These are phyloP conservation scores for Leptogaster cylindrica DNA, from an alignment of 2,888 invertebrate genomes.

Conservation along the genomic window DNA sequence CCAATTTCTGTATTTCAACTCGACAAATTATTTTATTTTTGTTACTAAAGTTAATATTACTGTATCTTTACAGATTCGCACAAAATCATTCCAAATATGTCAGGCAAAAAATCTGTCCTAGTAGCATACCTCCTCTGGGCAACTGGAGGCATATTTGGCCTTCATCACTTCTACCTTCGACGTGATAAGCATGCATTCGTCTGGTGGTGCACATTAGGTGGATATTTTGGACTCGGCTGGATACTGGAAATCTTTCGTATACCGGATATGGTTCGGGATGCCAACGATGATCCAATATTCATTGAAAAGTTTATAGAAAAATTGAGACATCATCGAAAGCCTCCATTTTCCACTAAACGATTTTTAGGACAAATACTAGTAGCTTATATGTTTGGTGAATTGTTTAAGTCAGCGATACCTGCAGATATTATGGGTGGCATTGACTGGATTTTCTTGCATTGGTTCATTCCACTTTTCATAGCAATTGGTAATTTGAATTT, in stretches of 20 bases:
- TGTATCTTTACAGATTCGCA: too few relatives aligned
- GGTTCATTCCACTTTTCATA: constrained; percentile 74
- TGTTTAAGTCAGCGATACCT: constrained; percentile 78
- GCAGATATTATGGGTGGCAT: constrained; percentile 74
- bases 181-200: constrained; percentile 90
- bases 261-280: constrained; percentile 83
- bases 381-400: constrained; percentile 80
- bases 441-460: constrained; percentile 74
- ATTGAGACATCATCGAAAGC: constrained; percentile 71
- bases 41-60: too few relatives aligned
- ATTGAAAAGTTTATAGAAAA: constrained; percentile 69
- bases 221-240: constrained; percentile 86
- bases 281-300: constrained; percentile 75
- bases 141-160: constrained; percentile 84
- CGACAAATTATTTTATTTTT: too few relatives aligned
- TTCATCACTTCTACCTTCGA: constrained; percentile 89
- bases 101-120: constrained; percentile 66
- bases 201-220: constrained; percentile 85
- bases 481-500: constrained; percentile 68
- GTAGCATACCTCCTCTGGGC: constrained; percentile 85
- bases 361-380: constrained; percentile 80
- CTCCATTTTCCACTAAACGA: constrained; percentile 80
- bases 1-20: too few relatives aligned
- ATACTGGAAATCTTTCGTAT: constrained; percentile 83
- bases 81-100: constrained; percentile 49